These are phyloP conservation scores for Cataglyphis hispanica DNA, from an alignment of 1,140 invertebrate genomes.

Conservation along the genomic window DNA sequence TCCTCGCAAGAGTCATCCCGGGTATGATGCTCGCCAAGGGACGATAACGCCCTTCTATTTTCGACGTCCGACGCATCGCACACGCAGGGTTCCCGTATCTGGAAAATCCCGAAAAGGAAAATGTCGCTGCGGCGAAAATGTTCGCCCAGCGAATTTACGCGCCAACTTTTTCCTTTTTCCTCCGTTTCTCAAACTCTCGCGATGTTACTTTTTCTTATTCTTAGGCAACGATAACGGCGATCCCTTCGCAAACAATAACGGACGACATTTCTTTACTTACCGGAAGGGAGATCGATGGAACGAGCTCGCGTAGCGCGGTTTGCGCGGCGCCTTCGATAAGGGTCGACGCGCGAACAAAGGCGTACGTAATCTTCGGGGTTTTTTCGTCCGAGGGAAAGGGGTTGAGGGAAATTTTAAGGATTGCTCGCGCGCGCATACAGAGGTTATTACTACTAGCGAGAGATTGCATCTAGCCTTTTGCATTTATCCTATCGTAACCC, in stretches of 20 bases:
- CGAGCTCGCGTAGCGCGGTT: constrained; percentile 68
- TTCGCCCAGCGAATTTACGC: constrained; percentile 42
- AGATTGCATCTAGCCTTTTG: background rate
- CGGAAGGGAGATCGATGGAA: constrained; percentile 68
- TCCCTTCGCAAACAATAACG: constrained; percentile 67
- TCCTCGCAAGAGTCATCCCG: background rate
- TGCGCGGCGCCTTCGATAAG: constrained; percentile 71
- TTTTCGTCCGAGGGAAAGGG: background rate
- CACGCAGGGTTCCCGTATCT: constrained; percentile 23
- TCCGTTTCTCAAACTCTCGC: constrained; percentile 36
- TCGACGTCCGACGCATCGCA: constrained; percentile 24
- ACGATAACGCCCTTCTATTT: constrained; percentile 29
- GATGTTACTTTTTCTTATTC: constrained; percentile 71
- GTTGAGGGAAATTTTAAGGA: constrained; percentile 58
- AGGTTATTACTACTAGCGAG: background rate
- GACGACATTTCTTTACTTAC: constrained; percentile 66
- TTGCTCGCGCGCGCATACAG: background rate
- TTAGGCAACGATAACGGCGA: constrained; percentile 59
- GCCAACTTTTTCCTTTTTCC: constrained; percentile 39
- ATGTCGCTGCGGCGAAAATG: constrained; percentile 56
- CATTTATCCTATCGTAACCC: constrained; percentile 2
- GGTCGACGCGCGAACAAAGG: constrained; percentile 63
- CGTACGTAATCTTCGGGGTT: constrained; percentile 64
- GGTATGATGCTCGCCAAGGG: background rate
- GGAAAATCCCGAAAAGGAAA: background rate